Base-by-base conservation (phyloP, 1,140 invertebrate species). In the Calosoma granatense region DNA sequence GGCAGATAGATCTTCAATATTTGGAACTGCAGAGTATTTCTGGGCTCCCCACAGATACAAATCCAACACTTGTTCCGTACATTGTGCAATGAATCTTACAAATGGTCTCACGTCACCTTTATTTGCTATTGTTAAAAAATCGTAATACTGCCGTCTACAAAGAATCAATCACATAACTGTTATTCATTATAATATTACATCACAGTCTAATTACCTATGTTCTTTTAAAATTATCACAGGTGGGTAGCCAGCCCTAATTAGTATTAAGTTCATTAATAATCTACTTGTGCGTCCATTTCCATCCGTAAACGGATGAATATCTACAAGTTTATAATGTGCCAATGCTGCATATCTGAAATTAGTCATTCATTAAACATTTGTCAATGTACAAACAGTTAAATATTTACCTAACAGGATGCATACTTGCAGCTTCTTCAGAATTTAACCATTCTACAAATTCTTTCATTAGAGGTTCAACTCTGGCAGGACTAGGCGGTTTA, bases 191-290 rank as follows among this genome's bases (percentile, higher is more conserved):
- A 6, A 36, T 36, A n/a, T 36, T 36, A n/a, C n/a, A 36, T 36
- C n/a, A n/a, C n/a, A n/a, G n/a, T n/a, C 6, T n/a, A n/a, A 9
- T 36, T 60, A 69, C 62, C 92, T 78, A 64, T 97, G 90, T 67
- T 95, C 88, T 64, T 97, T 95, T 54, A 88, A 81, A 55, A 98
- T 91, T 53, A 97, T 96, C 2, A 97, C 92, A 0, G 95, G 94
- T 2, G 95, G 95, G 76, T 90, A 98, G 0, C 94, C 95, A n/a
- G 91, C 89, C 72, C 92, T 88, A 90, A 98, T 96, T n/a, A 98
- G 76, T 59, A 98, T 86, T 59, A 95, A 81, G 71, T 98, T 98
- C 94, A 98, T 98, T 0, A 98, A 75, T 6, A 98, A 76, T 36
- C 95, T 76, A 1, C 93, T 93, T 0, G 95, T 98, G 64, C 96